A percentile compares a stretch with the other conserved stretches of the same genome.
phyloP scores from a whole-genome alignment of 2,888 invertebrate genomes.

The Phaedon cochleariae region DNA sequence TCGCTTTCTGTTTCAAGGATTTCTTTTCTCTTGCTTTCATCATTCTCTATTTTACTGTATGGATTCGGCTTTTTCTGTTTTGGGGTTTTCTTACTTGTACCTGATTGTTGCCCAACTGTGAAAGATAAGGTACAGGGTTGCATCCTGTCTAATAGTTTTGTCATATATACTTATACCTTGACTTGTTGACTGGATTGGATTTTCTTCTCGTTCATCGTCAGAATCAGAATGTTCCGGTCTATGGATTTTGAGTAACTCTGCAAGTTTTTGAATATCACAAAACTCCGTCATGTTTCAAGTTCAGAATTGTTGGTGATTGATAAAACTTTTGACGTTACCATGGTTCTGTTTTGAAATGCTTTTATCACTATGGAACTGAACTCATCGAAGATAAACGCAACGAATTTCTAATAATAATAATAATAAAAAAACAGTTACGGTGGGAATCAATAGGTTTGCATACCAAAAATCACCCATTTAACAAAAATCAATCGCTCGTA shows the following conservation, averaged over 20 bases:
- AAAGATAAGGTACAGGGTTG: neutral
- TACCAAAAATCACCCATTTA: no score
- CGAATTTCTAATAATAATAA: no score
- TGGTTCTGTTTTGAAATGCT: neutral
- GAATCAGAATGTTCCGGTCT: conserved; percentile 50
- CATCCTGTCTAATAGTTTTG: no score
- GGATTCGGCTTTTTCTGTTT: conserved; percentile 52
- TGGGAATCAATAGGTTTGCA: no score
- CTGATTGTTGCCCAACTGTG: neutral
- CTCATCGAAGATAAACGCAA: no score
- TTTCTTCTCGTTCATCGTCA: conserved; percentile 51
- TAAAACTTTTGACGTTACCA: neutral
- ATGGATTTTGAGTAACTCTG: conserved; percentile 54
- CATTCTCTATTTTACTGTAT: conserved; percentile 51
- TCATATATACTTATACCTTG: conserved; percentile 17
- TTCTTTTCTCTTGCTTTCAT: conserved; percentile 53
- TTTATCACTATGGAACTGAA: no score
- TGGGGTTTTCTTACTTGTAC: conserved; percentile 44
- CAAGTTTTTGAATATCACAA: conserved; percentile 55
- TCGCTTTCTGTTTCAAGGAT: conserved; percentile 63
- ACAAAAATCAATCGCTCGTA: no score
- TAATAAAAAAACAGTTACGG: no score
- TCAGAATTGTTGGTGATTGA: conserved; percentile 12
- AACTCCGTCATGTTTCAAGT: conserved; percentile 47
- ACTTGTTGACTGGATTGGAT: conserved; percentile 23